Evolutionary conservation across 30 jellyfish, hydroid and myxozoan genomes (phyloP).

Genomic region (Cassiopea andromeda): DNA sequence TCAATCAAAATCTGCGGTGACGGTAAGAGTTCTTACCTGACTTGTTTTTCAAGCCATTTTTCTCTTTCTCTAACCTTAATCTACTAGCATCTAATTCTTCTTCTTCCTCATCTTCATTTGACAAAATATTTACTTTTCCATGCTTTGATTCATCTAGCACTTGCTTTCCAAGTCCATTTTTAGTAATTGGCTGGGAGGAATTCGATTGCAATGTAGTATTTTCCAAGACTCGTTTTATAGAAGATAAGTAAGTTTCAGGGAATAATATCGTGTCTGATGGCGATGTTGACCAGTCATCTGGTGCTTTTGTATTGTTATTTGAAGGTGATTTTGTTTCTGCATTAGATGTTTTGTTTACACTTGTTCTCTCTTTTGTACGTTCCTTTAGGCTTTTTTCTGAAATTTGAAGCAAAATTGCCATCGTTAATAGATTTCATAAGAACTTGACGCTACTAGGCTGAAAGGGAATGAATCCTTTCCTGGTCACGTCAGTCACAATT

Average conservation of each 20-base stretch:
- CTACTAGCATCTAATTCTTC: conserved; percentile 18
- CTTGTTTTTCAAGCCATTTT: not conserved
- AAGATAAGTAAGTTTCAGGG: conserved; percentile 62
- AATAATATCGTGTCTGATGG: conserved; percentile 64
- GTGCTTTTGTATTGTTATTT: conserved; percentile 35
- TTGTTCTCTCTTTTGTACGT: not conserved
- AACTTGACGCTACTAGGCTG: too few relatives aligned
- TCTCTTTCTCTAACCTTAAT: conserved; percentile 6
- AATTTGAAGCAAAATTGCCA: not conserved
- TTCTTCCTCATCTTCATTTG: conserved; percentile 46
- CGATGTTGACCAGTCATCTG: conserved; percentile 65
- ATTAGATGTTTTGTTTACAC: conserved; percentile 1
- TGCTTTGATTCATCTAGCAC: conserved; percentile 9
- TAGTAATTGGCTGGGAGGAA: conserved; percentile 41
- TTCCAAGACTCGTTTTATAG: conserved; percentile 58
- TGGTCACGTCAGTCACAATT: too few relatives aligned
- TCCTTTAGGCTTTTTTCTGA: conserved; percentile 17
- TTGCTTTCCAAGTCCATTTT: conserved; percentile 25
- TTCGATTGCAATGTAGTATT: conserved; percentile 43
- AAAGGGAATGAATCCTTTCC: too few relatives aligned
- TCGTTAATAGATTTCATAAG: not conserved
- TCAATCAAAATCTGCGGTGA: not conserved
- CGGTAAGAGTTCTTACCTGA: not conserved
- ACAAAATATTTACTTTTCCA: conserved; percentile 9
- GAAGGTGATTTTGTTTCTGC: conserved; percentile 24